Conservation (phyloP, 1,140 invertebrate species). For the Drosophila littoralis region DNA sequence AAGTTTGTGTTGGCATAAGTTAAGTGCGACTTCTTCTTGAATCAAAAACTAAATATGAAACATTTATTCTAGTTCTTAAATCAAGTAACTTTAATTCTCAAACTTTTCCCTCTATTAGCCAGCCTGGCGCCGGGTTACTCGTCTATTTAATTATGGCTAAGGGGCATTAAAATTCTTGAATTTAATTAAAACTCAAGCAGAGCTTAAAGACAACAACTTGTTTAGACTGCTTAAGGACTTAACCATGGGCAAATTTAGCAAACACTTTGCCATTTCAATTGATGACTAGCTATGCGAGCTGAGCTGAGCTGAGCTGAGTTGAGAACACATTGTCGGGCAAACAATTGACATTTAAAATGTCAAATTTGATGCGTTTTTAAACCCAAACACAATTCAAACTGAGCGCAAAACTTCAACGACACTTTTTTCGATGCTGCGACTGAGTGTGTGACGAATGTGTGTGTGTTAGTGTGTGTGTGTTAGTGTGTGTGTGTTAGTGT, state of each 20-base stretch:
- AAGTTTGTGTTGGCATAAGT: too few species aligned
- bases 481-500: neutral
- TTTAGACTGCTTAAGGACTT: neutral
- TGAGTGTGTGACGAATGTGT: neutral
- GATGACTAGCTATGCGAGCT: slow-evolving; percentile 7
- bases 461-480: slow-evolving; percentile 6
- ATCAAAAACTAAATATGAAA: too few species aligned
- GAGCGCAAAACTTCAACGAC: slow-evolving; percentile 48
- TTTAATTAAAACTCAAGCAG: slow-evolving; percentile 19
- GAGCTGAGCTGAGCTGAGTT: too few species aligned
- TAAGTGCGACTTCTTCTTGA: too few species aligned
- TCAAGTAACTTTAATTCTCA: too few species aligned
- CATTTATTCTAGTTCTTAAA: too few species aligned
- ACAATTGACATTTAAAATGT: slow-evolving; percentile 45
- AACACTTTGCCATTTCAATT: slow-evolving; percentile 30
- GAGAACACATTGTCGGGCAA: slow-evolving; percentile 22
- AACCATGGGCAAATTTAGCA: neutral
- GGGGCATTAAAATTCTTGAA: slow-evolving; percentile 1
- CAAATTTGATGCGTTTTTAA: slow-evolving; percentile 50
- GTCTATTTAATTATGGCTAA: slow-evolving; percentile 1
- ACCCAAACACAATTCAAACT: slow-evolving; percentile 47
- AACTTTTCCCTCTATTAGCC: too few species aligned
- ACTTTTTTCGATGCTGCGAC: slow-evolving; percentile 34
- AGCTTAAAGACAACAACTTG: neutral
- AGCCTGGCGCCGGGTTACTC: neutral